Conservation (phyloP, 2,888 invertebrate genomes). For the Liopterus haemorrhoidalis region DNA sequence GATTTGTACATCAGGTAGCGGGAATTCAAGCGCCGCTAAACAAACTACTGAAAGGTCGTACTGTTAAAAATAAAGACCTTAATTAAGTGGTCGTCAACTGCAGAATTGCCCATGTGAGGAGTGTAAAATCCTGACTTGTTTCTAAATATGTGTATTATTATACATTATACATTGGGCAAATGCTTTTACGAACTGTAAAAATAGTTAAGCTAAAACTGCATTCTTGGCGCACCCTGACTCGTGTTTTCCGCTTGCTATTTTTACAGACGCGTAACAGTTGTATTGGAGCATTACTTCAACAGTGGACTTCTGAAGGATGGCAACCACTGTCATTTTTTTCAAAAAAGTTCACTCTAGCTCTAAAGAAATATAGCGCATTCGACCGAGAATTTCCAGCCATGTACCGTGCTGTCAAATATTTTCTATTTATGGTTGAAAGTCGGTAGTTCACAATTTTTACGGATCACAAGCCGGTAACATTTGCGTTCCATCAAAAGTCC, state of each 20-base stretch:
- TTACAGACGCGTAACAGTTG: too few relatives aligned
- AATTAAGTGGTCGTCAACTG: conserved; percentile 25
- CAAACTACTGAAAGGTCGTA: not conserved
- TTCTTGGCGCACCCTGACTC: too few relatives aligned
- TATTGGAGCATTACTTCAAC: too few relatives aligned
- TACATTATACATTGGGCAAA: too few relatives aligned
- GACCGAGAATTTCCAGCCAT: conserved; percentile 31
- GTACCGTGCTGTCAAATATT: conserved; percentile 36
- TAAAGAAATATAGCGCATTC: conserved; percentile 3
- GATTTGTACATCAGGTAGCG: conserved; percentile 22
- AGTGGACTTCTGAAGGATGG: conserved; percentile 30
- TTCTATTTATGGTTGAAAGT: conserved; percentile 39
- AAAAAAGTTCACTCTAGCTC: not conserved
- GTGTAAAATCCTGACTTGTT: too few relatives aligned
- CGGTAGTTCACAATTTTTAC: conserved; percentile 27
- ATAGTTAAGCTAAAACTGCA: conserved; percentile 30
- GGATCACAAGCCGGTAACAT: conserved; percentile 38
- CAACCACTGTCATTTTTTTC: conserved; percentile 32
- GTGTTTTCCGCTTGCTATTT: too few relatives aligned
- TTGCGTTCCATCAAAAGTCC: conserved; percentile 34
- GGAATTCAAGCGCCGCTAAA: conserved; percentile 23
- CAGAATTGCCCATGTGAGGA: too few relatives aligned
- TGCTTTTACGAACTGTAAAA: conserved; percentile 36
- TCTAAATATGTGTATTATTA: too few relatives aligned
- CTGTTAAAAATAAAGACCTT: not conserved